Conservation (phyloP, 2,113 vertebrate genomes). For the Leptobrachium ailaonicum region DNA sequence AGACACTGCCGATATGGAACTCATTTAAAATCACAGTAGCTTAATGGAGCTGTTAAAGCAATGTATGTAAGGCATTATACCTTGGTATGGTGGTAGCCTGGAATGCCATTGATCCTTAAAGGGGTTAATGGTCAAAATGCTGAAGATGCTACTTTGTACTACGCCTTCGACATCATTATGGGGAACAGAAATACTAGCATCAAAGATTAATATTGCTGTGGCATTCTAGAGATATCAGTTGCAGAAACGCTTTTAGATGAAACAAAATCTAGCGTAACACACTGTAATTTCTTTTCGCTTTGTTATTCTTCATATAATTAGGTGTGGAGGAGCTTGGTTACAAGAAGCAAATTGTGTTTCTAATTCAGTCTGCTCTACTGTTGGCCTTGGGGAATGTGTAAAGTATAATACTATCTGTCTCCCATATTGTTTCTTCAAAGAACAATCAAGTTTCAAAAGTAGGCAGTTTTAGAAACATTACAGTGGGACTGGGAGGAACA, state of each 20-base stretch:
- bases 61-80: too few species aligned
- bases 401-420: slow-evolving; percentile 51
- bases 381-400: slow-evolving; percentile 55
- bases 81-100: too few species aligned
- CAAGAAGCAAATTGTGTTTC: slow-evolving; percentile 48
- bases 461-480: slow-evolving; percentile 53
- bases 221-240: slow-evolving; percentile 21
- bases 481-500: slow-evolving; percentile 50
- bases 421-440: slow-evolving; percentile 55
- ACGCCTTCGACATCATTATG: slow-evolving; percentile 13
- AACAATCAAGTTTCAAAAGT: slow-evolving; percentile 59
- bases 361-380: slow-evolving; percentile 48
- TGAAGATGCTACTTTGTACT: slow-evolving; percentile 7
- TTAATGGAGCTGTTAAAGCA: too few species aligned
- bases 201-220: slow-evolving; percentile 12
- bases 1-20: too few species aligned
- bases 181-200: not conserved
- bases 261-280: slow-evolving; percentile 22
- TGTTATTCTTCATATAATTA: slow-evolving; percentile 54
- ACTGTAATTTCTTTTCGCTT: slow-evolving; percentile 38
- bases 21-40: too few species aligned
- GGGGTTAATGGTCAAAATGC: slow-evolving; percentile 17
- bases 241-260: slow-evolving; percentile 41
- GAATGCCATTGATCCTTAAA: too few species aligned
- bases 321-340: slow-evolving; percentile 46